Evolutionary conservation across 2,113 vertebrate species (phyloP).

Genomic region (Paradoxurus hermaphroditus): DNA sequence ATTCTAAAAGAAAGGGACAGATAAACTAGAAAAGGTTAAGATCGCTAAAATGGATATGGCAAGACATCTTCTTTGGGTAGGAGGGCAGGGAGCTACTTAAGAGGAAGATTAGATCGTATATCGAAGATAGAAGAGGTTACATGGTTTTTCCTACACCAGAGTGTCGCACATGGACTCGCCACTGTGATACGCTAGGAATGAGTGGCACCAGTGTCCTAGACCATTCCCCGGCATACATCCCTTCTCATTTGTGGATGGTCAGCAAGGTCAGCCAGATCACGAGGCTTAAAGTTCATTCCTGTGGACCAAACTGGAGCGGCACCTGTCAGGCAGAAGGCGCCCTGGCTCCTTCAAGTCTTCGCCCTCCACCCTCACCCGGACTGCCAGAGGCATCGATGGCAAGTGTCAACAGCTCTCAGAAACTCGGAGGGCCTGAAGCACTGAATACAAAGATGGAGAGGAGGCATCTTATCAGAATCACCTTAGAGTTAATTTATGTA

Average conservation of each 20-base stretch:
- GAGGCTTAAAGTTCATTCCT: not conserved
- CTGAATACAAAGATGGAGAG: rapidly evolving
- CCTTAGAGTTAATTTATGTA: rapidly evolving
- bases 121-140: not conserved
- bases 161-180: rapidly evolving
- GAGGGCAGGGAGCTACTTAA: not conserved
- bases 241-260: not conserved
- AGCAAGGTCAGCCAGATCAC: not conserved
- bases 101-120: not conserved
- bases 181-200: rapidly evolving
- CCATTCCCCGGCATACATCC: not conserved
- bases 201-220: not conserved
- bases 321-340: not conserved
- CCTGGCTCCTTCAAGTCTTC: not conserved
- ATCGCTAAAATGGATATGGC: rapidly evolving
- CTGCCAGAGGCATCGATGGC: not conserved
- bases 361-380: not conserved
- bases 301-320: not conserved
- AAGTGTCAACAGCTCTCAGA: not conserved
- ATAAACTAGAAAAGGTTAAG: not conserved
- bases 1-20: not conserved
- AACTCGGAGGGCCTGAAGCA: no score
- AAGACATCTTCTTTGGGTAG: no score
- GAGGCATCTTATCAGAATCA: not conserved
- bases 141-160: not conserved